Percentiles rank a stretch among this genome's conserved stretches.
phyloP scores from a whole-genome alignment of 2,888 invertebrate genomes.

The Cataglyphis altisquamis region DNA sequence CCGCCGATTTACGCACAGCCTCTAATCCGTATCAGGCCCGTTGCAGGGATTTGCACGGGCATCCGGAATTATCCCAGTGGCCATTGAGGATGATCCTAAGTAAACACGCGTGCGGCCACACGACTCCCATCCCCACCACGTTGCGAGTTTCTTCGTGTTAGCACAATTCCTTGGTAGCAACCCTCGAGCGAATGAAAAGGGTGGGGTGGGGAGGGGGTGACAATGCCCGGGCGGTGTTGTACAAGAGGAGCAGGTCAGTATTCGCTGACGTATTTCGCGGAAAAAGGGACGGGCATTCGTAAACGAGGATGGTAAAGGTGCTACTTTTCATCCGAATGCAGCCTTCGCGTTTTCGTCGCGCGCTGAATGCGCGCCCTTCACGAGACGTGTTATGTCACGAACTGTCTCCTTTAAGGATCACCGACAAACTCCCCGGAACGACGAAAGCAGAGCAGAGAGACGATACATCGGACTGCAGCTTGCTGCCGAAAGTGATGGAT shows the following conservation, averaged over 20 bases:
- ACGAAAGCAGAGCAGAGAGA: constrained; percentile 62
- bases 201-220: constrained; percentile 63
- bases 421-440: constrained; percentile 56
- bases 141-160: constrained; percentile 36
- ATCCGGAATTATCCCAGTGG: constrained; percentile 75
- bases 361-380: constrained; percentile 61
- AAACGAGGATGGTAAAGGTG: constrained; percentile 78
- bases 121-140: constrained; percentile 80
- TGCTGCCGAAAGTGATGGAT: constrained; percentile 68
- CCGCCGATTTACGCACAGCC: constrained; percentile 53
- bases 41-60: constrained; percentile 71
- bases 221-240: constrained; percentile 78
- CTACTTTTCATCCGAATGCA: constrained; percentile 64
- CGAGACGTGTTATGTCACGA: constrained; percentile 80
- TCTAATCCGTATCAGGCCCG: constrained; percentile 70
- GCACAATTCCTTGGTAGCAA: constrained; percentile 66
- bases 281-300: constrained; percentile 77
- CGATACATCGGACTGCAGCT: constrained; percentile 46
- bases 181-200: constrained; percentile 77
- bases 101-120: constrained; percentile 84
- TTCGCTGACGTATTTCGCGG: constrained; percentile 14
- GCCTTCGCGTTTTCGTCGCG: constrained; percentile 60
- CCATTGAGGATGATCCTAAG: constrained; percentile 83
- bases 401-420: constrained; percentile 59
- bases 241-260: constrained; percentile 64